Evolutionary conservation across 2,797 vertebrate species (phyloP).

Genomic region (Spatula versicolor): DNA sequence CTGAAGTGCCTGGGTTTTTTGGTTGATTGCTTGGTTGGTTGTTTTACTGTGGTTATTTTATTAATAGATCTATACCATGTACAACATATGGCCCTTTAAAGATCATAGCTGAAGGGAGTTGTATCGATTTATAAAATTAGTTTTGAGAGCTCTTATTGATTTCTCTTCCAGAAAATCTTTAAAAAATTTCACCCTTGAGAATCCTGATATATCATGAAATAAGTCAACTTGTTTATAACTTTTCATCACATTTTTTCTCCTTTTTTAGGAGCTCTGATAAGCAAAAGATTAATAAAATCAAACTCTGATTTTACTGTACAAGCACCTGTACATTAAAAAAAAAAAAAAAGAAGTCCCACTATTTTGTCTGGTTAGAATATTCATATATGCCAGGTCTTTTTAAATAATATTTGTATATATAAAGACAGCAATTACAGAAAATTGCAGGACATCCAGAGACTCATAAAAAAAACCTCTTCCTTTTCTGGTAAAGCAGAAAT

Average conservation of each 20-base stretch:
- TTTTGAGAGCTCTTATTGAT: not conserved
- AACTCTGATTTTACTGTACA: no score
- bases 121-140: not conserved
- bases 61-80: not conserved
- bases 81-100: not conserved
- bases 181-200: not conserved
- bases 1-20: not conserved
- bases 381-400: not conserved
- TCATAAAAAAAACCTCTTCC: not conserved
- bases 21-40: not conserved
- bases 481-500: conserved; percentile 29
- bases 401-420: not conserved
- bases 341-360: not conserved
- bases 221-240: not conserved
- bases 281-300: not conserved
- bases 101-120: not conserved
- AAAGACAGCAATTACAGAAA: conserved; percentile 21
- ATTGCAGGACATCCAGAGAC: not conserved
- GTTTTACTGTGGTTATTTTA: not conserved
- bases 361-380: not conserved
- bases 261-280: not conserved
- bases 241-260: not conserved
- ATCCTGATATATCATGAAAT: not conserved
- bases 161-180: not conserved
- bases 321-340: not conserved